These are phyloP conservation scores for Decapterus maruadsi DNA, from an alignment of 2,797 vertebrate genomes.

Conservation along the genomic window DNA sequence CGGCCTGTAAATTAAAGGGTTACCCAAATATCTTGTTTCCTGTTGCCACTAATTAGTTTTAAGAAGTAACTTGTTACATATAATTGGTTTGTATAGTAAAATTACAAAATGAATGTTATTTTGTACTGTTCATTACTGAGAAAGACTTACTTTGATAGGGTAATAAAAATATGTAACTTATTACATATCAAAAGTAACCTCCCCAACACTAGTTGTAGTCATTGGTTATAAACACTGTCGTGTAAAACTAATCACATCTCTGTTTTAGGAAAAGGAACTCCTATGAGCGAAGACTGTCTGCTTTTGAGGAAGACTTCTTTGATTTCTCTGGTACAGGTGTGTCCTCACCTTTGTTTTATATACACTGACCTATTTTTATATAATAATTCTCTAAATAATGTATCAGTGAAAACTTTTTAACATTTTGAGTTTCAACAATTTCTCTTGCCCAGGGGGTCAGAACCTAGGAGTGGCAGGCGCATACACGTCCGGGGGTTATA, in stretches of 20 bases:
- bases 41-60: no score
- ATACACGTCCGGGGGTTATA: slow-evolving; percentile 9
- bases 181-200: no score
- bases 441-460: slow-evolving; percentile 31
- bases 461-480: slow-evolving; percentile 20
- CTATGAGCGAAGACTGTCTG: slow-evolving; percentile 29
- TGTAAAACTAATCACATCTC: background rate
- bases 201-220: background rate
- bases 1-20: no score
- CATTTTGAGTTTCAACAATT: slow-evolving; percentile 11
- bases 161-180: background rate
- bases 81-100: no score
- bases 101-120: no score
- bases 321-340: slow-evolving; percentile 72
- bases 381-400: background rate
- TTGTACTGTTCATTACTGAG: no score
- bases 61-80: no score
- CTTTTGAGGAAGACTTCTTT: slow-evolving; percentile 76
- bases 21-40: background rate
- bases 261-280: slow-evolving; percentile 39
- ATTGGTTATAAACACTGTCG: background rate
- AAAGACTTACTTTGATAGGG: background rate
- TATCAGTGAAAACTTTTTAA: background rate
- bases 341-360: background rate
- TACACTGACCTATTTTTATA: background rate